A percentile compares a stretch with the other conserved stretches of the same genome.
Evolutionary conservation across 1,140 invertebrate genomes (phyloP).

Genomic region (Drosophila jambulina): DNA sequence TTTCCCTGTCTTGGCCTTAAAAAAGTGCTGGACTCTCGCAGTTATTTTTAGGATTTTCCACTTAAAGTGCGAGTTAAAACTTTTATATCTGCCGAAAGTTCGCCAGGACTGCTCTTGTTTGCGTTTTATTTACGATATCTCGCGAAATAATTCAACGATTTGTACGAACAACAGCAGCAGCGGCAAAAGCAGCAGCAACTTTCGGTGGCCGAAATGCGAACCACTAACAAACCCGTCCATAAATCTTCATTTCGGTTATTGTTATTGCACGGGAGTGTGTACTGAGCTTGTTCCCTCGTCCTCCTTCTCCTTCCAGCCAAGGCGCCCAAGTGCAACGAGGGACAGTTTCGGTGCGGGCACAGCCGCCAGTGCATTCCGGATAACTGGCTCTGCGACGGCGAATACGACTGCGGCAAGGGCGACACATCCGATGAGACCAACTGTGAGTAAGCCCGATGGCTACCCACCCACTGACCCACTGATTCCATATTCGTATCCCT

Average conservation of each 20-base stretch:
- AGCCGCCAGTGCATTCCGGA: conserved; percentile 89
- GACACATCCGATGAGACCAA: conserved; percentile 76
- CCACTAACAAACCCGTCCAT: conserved; percentile 72
- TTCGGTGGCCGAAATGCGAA: conserved; percentile 21
- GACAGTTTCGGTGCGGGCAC: conserved; percentile 87
- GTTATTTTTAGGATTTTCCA: conserved; percentile 31
- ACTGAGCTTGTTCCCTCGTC: conserved; percentile 20
- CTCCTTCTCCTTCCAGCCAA: conserved; percentile 58
- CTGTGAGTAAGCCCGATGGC: conserved; percentile 63
- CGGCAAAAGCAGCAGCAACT: conserved; percentile 18
- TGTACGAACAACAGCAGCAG: conserved; percentile 41
- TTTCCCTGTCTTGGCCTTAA: background rate
- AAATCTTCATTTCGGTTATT: conserved; percentile 82
- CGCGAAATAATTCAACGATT: conserved; percentile 53
- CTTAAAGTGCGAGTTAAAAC: conserved; percentile 28
- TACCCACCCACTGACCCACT: background rate
- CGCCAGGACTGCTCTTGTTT: conserved; percentile 35
- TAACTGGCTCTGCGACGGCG: conserved; percentile 90
- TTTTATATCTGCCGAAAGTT: conserved; percentile 41
- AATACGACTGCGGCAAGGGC: conserved; percentile 79
- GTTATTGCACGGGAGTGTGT: conserved; percentile 59
- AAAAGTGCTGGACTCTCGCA: background rate
- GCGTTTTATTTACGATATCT: conserved; percentile 48
- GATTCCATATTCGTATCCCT: background rate
- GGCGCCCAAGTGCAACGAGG: conserved; percentile 86